Evolutionary conservation across 2,113 vertebrate genomes (phyloP), one percentile per base, ranked within the genome.

Genomic region (Kobus ellipsiprymnus): DNA sequence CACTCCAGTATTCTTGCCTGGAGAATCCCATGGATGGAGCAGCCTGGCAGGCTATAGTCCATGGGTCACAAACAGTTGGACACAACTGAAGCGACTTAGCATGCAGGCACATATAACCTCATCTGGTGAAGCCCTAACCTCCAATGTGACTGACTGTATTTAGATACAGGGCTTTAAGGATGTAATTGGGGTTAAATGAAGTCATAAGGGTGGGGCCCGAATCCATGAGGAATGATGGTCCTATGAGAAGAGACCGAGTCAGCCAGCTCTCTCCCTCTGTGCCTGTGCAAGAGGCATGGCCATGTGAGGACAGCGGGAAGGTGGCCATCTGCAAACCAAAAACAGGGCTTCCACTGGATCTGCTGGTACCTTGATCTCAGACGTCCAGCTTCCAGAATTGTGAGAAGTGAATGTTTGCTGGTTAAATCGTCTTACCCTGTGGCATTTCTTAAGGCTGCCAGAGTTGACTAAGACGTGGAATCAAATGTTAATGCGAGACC

Each of bases 381-480:
- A 52, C 19, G 23, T 25, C 17, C 54, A 25, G 62, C 54, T 7
- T 77, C 44, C 17, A 27, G 80, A 23, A 30, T 5, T 44, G 11
- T 2, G 55, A 55, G 29, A 85, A 52, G 15, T 29, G 10, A 44
- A 91, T 21, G 50, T 46, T 10, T 85, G 14, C 13, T 46, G 21
- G 33, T 52, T 46, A 36, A 57, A n/a, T 5, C 15, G 1, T 46
- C 14, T 8, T 25, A 2, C 10, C 30, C 80, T 50, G 33, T 50
- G 33, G 44, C 9, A 46, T 40, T 40, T 74, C 60, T 59, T 54
- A 23, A 25, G 52, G 62, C 17, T 33, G 30, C n/a, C 29, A 1
- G 15, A 52, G 40, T 55, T 60, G 21, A 44, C 8, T 11, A 2
- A 50, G 33, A 52, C 1, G 4, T 0, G 1, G n/a, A 62, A 11